Conservation (phyloP, 23 tunicate genomes). For the Corella eumyota region DNA sequence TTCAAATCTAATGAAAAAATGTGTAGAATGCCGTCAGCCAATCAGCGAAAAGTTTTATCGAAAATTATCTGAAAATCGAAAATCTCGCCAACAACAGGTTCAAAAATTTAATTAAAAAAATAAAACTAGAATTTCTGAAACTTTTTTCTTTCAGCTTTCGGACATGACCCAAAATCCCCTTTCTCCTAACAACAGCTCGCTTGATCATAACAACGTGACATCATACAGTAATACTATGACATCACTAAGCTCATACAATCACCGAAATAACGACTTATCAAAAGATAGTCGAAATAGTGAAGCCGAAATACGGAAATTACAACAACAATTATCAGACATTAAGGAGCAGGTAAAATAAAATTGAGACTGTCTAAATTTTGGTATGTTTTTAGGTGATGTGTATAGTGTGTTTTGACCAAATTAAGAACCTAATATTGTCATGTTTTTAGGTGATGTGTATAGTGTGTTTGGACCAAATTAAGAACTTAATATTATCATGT, state of each 20-base stretch:
- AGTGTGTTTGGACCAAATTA: slow-evolving; percentile 87
- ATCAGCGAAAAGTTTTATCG: too few relatives aligned
- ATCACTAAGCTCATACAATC: slow-evolving; percentile 2
- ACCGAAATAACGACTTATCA: slow-evolving; percentile 38
- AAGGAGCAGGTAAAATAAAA: slow-evolving; percentile 60
- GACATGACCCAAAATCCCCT: slow-evolving; percentile 78
- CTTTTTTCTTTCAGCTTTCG: slow-evolving; percentile 16
- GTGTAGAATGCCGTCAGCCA: slow-evolving; percentile 59
- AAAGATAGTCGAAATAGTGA: slow-evolving; percentile 94
- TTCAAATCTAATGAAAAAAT: slow-evolving; percentile 80
- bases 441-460: slow-evolving; percentile 92
- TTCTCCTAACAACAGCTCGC: slow-evolving; percentile 5
- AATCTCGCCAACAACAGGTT: neutral
- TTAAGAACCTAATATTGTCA: slow-evolving; percentile 82
- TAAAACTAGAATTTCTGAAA: too few relatives aligned
- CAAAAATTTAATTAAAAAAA: too few relatives aligned
- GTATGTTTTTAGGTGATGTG: slow-evolving; percentile 62
- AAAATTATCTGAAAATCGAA: too few relatives aligned
- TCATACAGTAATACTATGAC: slow-evolving; percentile 11
- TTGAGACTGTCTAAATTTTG: too few relatives aligned
- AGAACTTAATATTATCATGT: slow-evolving; percentile 89
- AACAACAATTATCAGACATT: slow-evolving; percentile 76
- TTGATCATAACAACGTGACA: slow-evolving; percentile 24
- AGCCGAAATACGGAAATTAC: slow-evolving; percentile 82
- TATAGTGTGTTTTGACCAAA: slow-evolving; percentile 88